These are phyloP conservation scores for Vulpes ferrilata DNA, from an alignment of 2,113 vertebrate species.

Conservation along the genomic window DNA sequence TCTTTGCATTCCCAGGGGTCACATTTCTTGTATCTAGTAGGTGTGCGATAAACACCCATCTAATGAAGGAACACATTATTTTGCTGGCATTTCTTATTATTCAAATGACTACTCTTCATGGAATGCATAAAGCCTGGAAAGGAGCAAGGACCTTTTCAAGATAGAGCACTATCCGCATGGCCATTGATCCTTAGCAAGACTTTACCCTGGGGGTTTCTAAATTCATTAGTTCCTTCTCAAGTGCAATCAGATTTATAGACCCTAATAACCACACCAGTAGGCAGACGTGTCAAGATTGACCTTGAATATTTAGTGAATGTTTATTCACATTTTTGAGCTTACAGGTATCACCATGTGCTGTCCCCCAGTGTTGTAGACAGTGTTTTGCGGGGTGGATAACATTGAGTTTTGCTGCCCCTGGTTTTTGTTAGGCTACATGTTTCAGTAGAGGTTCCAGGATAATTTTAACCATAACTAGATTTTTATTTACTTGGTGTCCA, in stretches of 20 bases:
- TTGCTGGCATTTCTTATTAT: fast-evolving
- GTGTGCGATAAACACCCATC: no score
- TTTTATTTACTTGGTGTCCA: neutral
- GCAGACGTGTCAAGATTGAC: no score
- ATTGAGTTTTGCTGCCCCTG: fast-evolving
- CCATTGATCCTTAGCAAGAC: fast-evolving
- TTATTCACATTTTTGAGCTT: neutral
- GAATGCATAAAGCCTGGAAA: no score
- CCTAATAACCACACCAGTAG: no score
- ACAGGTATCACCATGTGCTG: neutral
- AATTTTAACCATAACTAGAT: neutral
- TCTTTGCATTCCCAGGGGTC: neutral
- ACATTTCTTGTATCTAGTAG: neutral
- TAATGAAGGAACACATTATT: no score
- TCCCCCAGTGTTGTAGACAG: neutral
- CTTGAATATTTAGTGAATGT: neutral
- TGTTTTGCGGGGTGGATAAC: no score
- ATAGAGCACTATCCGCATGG: neutral
- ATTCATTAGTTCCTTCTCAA: neutral
- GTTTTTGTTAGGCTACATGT: neutral
- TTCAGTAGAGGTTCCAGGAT: fast-evolving
- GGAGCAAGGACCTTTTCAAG: fast-evolving
- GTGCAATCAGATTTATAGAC: neutral
- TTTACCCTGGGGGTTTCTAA: fast-evolving
- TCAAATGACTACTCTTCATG: neutral